These are phyloP conservation scores for Bergia puertoricense DNA, from an alignment of 92 coral and sea anemone genomes.

Conservation along the genomic window DNA sequence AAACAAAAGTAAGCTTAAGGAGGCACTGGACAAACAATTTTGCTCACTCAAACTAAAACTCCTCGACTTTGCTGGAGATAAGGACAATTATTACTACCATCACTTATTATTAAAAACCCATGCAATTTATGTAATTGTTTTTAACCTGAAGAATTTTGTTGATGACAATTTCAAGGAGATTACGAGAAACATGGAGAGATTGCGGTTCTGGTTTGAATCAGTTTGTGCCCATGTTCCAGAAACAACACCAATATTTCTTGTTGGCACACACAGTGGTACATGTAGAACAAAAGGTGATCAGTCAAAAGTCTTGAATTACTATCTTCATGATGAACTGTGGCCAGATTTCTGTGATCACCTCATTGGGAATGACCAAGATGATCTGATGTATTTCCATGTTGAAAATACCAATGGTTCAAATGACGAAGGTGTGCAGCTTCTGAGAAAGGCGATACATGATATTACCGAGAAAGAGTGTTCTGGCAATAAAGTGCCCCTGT, in stretches of 20 bases:
- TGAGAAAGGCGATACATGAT: constrained; percentile 26
- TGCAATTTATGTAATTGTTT: constrained; percentile 51
- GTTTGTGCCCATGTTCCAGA: constrained; percentile 48
- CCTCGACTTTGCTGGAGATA: constrained; percentile 66
- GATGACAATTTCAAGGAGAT: constrained; percentile 4
- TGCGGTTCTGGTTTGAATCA: constrained; percentile 62
- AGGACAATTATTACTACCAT: constrained; percentile 52
- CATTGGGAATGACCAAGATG: constrained; percentile 30
- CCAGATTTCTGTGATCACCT: constrained; percentile 38
- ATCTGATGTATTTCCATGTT: constrained; percentile 53
- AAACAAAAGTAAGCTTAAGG: constrained; percentile 32
- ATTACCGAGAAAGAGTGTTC: constrained; percentile 38
- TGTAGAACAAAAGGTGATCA: background rate
- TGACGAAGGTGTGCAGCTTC: constrained; percentile 45
- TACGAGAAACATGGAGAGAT: constrained; percentile 13
- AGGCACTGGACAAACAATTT: constrained; percentile 46
- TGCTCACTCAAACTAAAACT: constrained; percentile 44
- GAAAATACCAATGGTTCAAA: constrained; percentile 43
- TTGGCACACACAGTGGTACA: constrained; percentile 57
- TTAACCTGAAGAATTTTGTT: constrained; percentile 25
- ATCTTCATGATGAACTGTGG: constrained; percentile 50
- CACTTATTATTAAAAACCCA: constrained; percentile 51
- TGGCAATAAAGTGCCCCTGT: constrained; percentile 41
- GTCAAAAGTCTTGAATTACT: constrained; percentile 4
- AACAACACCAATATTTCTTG: constrained; percentile 49